Percentiles rank a stretch among this genome's conserved stretches.
Conservation (phyloP, 2,888 invertebrate species). For the Neoaliturus tenellus region DNA sequence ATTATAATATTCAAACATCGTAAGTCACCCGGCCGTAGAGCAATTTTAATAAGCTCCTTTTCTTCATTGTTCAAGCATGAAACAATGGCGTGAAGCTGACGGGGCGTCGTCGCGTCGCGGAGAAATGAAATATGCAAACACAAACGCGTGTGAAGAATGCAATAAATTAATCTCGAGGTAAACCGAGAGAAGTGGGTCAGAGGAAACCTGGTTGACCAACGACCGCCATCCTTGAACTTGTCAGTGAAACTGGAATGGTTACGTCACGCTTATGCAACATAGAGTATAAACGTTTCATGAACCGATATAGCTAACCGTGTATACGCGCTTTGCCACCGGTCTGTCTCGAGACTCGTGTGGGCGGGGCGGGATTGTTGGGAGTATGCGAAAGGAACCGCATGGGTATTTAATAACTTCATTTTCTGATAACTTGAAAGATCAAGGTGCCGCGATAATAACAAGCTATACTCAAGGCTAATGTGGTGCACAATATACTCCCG, state of each 20-base stretch:
- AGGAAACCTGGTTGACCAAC: not conserved
- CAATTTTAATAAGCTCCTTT: not conserved
- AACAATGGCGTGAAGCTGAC: not conserved
- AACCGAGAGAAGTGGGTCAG: conserved; percentile 18
- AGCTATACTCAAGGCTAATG: not conserved
- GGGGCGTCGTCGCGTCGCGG: too few relatives aligned
- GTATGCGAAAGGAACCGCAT: too few relatives aligned
- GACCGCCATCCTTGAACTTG: conserved; percentile 39
- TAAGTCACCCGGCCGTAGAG: not conserved
- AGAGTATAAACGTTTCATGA: not conserved
- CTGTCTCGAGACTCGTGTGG: conserved; percentile 2
- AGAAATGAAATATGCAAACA: too few relatives aligned
- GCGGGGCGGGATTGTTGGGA: conserved; percentile 31
- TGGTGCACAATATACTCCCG: too few relatives aligned
- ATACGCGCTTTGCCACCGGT: conserved; percentile 24
- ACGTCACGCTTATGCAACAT: conserved; percentile 22
- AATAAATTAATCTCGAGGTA: conserved; percentile 19
- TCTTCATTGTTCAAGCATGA: not conserved
- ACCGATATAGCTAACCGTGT: not conserved
- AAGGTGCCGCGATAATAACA: conserved; percentile 8
- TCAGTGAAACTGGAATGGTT: conserved; percentile 15
- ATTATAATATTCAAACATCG: not conserved
- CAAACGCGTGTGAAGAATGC: not conserved
- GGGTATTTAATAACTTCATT: not conserved
- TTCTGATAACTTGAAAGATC: conserved; percentile 30